Evolutionary conservation across 2,888 invertebrate genomes (phyloP).

Genomic region (Sclerodermus sp.): DNA sequence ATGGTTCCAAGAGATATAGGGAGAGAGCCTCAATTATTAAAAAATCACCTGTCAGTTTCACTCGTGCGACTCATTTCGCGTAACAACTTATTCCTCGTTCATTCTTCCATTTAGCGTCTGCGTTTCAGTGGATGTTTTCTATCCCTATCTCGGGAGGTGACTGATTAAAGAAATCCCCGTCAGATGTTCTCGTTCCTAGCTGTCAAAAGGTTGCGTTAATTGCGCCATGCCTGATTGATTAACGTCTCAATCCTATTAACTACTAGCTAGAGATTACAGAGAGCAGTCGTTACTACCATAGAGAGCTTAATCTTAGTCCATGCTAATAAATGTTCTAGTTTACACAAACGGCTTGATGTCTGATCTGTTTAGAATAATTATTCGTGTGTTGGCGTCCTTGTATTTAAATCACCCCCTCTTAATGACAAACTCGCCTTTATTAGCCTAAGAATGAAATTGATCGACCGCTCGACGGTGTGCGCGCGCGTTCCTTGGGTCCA

Average conservation of each 20-base stretch:
- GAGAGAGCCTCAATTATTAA: slow-evolving; percentile 33
- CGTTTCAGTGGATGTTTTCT: neutral
- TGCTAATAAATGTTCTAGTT: too few species aligned
- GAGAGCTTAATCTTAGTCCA: too few species aligned
- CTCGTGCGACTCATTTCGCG: slow-evolving; percentile 46
- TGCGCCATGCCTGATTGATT: slow-evolving; percentile 47
- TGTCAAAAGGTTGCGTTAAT: slow-evolving; percentile 49
- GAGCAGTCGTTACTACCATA: neutral
- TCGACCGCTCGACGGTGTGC: too few species aligned
- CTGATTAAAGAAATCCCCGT: slow-evolving; percentile 51
- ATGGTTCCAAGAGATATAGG: too few species aligned
- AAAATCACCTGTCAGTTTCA: slow-evolving; percentile 47
- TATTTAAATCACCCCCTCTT: too few species aligned
- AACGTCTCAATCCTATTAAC: slow-evolving; percentile 36
- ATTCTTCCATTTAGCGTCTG: slow-evolving; percentile 4
- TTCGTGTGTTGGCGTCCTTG: too few species aligned
- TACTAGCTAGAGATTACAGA: slow-evolving; percentile 19
- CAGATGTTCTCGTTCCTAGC: slow-evolving; percentile 36
- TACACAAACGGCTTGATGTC: too few species aligned
- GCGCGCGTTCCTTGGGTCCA: too few species aligned
- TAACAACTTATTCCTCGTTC: slow-evolving; percentile 32
- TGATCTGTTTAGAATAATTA: too few species aligned
- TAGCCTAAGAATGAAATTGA: too few species aligned
- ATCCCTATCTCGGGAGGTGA: slow-evolving; percentile 33
- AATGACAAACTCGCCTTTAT: too few species aligned